Evolutionary conservation across 2,888 invertebrate genomes (phyloP), one percentile per base, ranked within the genome.

Genomic region (Cenopis cana): DNA sequence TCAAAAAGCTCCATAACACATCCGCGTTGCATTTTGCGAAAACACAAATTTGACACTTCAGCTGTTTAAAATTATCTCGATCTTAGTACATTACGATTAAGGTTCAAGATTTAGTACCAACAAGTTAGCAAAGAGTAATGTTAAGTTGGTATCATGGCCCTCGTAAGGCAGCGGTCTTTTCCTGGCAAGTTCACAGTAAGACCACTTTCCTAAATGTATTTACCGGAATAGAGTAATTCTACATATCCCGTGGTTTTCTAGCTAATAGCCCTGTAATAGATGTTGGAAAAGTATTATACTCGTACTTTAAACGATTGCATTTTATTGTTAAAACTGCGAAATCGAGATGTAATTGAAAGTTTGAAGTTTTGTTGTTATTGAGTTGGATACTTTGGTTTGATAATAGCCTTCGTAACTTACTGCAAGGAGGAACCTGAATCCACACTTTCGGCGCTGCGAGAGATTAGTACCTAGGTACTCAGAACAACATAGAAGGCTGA

Each of bases 1-100:
- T 88, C 86, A 86, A 86, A 87, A 89, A 87, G 86, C 85, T 88
- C 76, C 80, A 78, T 85, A 75, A 64, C 79, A 86, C 79, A 89
- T 92, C 91, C 91, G 92, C 83, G 82, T 91, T 85, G 80, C 80
- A 79, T 77, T 76, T 81, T 77, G 74, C 73, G 76, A 76, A 74
- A 73, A 77, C 79, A 76, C 77, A 77, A 50, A 17, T 69, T 76
- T 77, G 72, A 75, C 50, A 69, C 50, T 71, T 60, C 69, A 18
- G 29, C 61, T 11, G 69, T 76, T 33, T 52, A n/a, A 59, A n/a
- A 17, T 29, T 38, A 68, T 61, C 55, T 17, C 38, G 14, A 68
- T 73, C 72, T 77, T 85, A 82, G 76, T 62, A 8, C 67, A 74
- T 76, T 24, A 74, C 1, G 8, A 14, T 68, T 83, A 86, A 74